A percentile compares a stretch with the other conserved stretches of the same genome.
Conservation (phyloP, 2,888 invertebrate species). For the Chrysotoxum bicinctum region DNA sequence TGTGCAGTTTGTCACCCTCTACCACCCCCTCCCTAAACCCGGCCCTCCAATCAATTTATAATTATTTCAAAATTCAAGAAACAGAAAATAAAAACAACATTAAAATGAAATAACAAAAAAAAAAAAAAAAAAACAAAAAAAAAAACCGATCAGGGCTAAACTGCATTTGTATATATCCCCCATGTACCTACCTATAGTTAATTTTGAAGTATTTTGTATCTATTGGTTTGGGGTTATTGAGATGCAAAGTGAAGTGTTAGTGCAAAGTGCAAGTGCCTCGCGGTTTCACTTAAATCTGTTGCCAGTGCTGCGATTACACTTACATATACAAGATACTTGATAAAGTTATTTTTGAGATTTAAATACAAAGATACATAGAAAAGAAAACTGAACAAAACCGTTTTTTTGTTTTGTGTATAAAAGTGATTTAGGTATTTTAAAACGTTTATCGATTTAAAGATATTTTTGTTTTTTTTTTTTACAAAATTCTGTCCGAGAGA, state of each 20-base stretch:
- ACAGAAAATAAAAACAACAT: slow-evolving; percentile 1
- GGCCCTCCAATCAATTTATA: slow-evolving; percentile 41
- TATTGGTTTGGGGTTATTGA: slow-evolving; percentile 66
- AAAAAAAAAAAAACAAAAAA: neutral
- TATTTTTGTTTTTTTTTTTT: neutral
- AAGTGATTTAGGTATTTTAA: slow-evolving; percentile 21
- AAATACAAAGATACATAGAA: slow-evolving; percentile 8
- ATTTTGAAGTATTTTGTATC: slow-evolving; percentile 56
- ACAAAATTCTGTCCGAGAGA: slow-evolving; percentile 34
- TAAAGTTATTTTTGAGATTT: slow-evolving; percentile 37
- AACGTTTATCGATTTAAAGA: slow-evolving; percentile 52
- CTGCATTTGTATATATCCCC: slow-evolving; percentile 37
- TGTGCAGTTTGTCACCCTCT: slow-evolving; percentile 19
- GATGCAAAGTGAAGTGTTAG: slow-evolving; percentile 65
- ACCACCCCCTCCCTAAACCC: slow-evolving; percentile 1
- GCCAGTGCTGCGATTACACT: slow-evolving; percentile 32
- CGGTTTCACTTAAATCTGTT: slow-evolving; percentile 57
- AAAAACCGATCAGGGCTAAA: slow-evolving; percentile 33
- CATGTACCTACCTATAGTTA: slow-evolving; percentile 38
- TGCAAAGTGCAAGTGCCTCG: slow-evolving; percentile 70
- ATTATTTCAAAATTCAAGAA: slow-evolving; percentile 47
- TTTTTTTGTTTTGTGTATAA: neutral
- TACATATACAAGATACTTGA: slow-evolving; percentile 5
- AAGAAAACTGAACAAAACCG: slow-evolving; percentile 6
- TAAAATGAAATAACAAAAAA: neutral